Percentiles rank a stretch among this genome's conserved stretches.
These are phyloP conservation scores for Heliopora coerulea DNA, from an alignment of 92 coral and sea anemone genomes.

Conservation along the genomic window DNA sequence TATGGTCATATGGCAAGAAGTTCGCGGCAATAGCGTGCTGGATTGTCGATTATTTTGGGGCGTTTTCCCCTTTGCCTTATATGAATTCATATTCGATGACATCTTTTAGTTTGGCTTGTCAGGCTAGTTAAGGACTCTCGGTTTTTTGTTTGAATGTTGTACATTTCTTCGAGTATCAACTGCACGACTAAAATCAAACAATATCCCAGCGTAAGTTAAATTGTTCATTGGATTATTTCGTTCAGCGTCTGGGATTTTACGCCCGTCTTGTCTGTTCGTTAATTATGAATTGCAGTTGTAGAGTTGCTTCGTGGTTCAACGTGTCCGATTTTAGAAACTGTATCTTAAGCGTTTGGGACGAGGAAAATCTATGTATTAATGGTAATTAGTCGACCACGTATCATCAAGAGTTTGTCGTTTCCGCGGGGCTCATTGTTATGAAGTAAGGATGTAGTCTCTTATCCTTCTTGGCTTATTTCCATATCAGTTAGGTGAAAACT, in stretches of 20 bases:
- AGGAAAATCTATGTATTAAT: background rate
- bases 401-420: background rate
- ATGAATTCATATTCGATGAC: background rate
- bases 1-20: background rate
- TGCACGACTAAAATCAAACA: background rate
- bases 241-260: background rate
- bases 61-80: constrained; percentile 6
- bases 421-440: background rate
- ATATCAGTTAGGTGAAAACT: background rate
- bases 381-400: background rate
- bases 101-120: background rate
- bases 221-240: background rate
- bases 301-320: background rate
- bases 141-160: no score
- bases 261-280: background rate
- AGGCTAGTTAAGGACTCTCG: no score
- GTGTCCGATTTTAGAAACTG: background rate
- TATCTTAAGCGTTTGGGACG: background rate
- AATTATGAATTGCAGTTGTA: background rate
- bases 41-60: constrained; percentile 25
- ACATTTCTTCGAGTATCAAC: background rate
- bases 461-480: background rate
- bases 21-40: background rate
- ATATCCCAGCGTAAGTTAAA: background rate
- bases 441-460: background rate